phyloP scores from a whole-genome alignment of 2,888 invertebrate species.

The Opisthograptis luteolata region DNA sequence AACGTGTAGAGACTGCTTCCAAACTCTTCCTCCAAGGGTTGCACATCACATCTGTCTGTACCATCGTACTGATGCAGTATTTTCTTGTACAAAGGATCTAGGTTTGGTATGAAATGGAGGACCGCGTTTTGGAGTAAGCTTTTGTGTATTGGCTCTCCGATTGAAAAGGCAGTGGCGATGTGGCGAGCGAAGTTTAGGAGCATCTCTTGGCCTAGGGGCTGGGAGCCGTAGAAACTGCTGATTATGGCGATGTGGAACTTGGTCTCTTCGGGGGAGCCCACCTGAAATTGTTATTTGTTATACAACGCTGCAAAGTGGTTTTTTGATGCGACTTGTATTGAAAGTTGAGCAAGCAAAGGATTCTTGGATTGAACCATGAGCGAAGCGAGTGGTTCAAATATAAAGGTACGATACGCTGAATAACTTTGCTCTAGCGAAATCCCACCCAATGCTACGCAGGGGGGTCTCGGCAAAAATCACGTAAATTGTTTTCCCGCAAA shows the following conservation, averaged over 20 bases:
- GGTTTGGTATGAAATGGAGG: slow-evolving; percentile 90
- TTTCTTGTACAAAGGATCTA: slow-evolving; percentile 65
- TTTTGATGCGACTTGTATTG: too few species aligned
- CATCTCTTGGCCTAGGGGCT: slow-evolving; percentile 94
- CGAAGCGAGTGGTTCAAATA: too few species aligned
- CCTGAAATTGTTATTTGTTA: slow-evolving; percentile 73
- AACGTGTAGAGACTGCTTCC: slow-evolving; percentile 86
- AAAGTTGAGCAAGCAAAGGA: too few species aligned
- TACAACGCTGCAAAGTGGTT: too few species aligned
- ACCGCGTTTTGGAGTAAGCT: slow-evolving; percentile 88
- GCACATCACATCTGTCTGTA: slow-evolving; percentile 61
- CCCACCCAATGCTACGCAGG: too few species aligned
- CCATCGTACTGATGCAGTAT: slow-evolving; percentile 59
- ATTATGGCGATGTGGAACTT: slow-evolving; percentile 94
- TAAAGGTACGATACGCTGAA: too few species aligned
- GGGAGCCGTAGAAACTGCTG: slow-evolving; percentile 92
- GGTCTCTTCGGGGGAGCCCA: slow-evolving; percentile 90
- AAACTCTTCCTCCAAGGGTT: slow-evolving; percentile 83
- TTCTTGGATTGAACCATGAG: too few species aligned
- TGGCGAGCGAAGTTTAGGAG: slow-evolving; percentile 92
- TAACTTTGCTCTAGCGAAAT: too few species aligned
- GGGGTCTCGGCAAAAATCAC: too few species aligned
- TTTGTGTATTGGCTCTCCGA: slow-evolving; percentile 87
- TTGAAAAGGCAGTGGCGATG: slow-evolving; percentile 88
- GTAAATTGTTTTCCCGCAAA: too few species aligned